phyloP scores from a whole-genome alignment of 2,888 invertebrate genomes.

The Sacculina carcini region DNA sequence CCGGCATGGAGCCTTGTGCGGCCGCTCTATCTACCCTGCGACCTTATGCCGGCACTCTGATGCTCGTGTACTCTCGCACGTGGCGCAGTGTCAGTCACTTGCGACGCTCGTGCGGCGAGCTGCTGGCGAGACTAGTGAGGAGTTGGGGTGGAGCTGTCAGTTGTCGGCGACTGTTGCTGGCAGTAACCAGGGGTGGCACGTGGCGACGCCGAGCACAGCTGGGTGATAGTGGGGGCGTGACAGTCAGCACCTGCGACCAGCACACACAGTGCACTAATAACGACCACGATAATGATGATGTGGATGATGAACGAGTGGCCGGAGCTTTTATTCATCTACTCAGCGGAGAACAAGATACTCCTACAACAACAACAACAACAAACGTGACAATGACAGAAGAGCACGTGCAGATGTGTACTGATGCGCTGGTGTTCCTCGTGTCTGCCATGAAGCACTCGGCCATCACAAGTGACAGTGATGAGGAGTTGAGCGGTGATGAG shows the following conservation, averaged over 20 bases:
- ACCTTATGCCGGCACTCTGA: not conserved
- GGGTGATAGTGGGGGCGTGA: not conserved
- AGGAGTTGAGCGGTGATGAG: not conserved
- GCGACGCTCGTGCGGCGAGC: not conserved
- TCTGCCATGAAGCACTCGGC: no score
- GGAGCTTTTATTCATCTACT: no score
- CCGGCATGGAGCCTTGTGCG: not conserved
- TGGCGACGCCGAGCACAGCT: not conserved
- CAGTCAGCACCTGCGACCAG: not conserved
- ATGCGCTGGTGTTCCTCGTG: no score
- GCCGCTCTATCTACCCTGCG: not conserved
- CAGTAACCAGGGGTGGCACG: not conserved
- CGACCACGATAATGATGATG: not conserved
- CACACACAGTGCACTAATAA: no score
- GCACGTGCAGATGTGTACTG: no score
- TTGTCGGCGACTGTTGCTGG: not conserved
- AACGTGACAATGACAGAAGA: no score
- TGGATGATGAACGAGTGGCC: not conserved
- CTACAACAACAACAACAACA: no score
- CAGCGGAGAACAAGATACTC: no score
- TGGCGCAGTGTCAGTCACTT: not conserved
- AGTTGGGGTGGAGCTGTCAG: not conserved
- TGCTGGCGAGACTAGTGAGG: not conserved
- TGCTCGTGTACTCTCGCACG: not conserved
- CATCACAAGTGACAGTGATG: no score